A percentile compares a stretch with the other conserved stretches of the same genome.
These are phyloP conservation scores for Archilochus colubris DNA, from an alignment of 2,113 vertebrate species.

Conservation along the genomic window DNA sequence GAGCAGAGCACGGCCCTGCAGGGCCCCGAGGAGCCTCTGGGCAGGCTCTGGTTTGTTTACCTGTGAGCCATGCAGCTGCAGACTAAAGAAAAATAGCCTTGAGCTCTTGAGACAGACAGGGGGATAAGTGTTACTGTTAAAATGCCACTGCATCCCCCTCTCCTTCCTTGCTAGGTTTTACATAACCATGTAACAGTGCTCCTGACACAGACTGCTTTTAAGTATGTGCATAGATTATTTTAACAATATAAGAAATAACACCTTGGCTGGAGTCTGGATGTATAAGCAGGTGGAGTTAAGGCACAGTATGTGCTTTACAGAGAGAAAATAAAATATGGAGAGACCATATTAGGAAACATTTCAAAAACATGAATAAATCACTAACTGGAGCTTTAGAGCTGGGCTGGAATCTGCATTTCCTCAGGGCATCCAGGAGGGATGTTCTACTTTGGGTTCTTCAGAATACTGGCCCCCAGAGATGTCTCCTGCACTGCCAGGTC, in stretches of 20 bases:
- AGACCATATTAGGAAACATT: not conserved
- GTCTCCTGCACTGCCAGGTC: not conserved
- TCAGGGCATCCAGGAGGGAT: not conserved
- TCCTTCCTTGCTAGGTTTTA: not conserved
- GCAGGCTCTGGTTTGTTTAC: not conserved
- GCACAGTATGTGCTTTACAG: not conserved
- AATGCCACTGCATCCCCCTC: not conserved
- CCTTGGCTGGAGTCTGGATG: not conserved
- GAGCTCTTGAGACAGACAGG: not conserved
- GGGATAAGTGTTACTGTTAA: not conserved
- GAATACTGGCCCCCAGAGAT: not conserved
- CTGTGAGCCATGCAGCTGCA: not conserved
- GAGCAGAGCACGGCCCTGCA: not conserved
- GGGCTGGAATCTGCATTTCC: not conserved
- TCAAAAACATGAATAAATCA: not conserved
- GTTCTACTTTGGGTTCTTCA: not conserved
- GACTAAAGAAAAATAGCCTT: not conserved
- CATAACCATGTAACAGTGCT: not conserved
- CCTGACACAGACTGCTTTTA: not conserved
- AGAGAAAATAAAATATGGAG: not conserved
- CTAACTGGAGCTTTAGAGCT: not conserved
- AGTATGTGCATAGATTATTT: conserved; percentile 10
- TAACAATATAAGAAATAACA: not conserved
- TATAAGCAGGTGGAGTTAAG: not conserved
- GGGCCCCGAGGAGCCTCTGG: not conserved